Percentiles rank a stretch among this genome's conserved stretches.
Conservation (phyloP, 2,797 vertebrate species). For the Takifugu rubripes region DNA sequence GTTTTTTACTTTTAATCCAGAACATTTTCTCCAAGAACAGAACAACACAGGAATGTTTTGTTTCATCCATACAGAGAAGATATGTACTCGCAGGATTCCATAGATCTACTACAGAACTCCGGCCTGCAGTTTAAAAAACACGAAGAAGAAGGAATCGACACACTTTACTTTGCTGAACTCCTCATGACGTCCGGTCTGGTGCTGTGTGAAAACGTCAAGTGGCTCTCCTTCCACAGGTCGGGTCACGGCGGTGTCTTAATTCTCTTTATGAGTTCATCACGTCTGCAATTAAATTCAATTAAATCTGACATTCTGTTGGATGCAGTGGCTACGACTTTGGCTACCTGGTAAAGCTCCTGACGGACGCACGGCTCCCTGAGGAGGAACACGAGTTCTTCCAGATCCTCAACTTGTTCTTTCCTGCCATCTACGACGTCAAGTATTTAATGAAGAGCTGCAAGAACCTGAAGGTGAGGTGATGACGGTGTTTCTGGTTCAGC, state of each 20-base stretch:
- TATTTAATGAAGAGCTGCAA: slow-evolving; percentile 99
- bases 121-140: slow-evolving; percentile 98
- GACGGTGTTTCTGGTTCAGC: too few relatives aligned
- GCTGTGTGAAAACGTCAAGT: slow-evolving; percentile 96
- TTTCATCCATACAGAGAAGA: slow-evolving; percentile 83
- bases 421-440: slow-evolving; percentile 97
- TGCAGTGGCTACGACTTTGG: slow-evolving; percentile 96
- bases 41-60: neutral
- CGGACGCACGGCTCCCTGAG: slow-evolving; percentile 91
- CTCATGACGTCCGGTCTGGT: slow-evolving; percentile 98
- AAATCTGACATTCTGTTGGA: neutral
- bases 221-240: slow-evolving; percentile 98
- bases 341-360: slow-evolving; percentile 97
- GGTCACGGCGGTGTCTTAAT: neutral
- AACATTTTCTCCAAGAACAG: neutral
- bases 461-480: slow-evolving; percentile 88
- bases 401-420: slow-evolving; percentile 97
- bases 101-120: slow-evolving; percentile 96
- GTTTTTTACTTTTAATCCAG: neutral
- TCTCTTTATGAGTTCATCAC: neutral
- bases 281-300: neutral
- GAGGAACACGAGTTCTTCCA: slow-evolving; percentile 98
- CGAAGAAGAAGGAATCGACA: slow-evolving; percentile 96
- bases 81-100: slow-evolving; percentile 99
- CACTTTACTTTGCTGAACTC: slow-evolving; percentile 93